Evolutionary conservation across 2,113 vertebrate species (phyloP).

Genomic region (Hemibagrus wyckioides): DNA sequence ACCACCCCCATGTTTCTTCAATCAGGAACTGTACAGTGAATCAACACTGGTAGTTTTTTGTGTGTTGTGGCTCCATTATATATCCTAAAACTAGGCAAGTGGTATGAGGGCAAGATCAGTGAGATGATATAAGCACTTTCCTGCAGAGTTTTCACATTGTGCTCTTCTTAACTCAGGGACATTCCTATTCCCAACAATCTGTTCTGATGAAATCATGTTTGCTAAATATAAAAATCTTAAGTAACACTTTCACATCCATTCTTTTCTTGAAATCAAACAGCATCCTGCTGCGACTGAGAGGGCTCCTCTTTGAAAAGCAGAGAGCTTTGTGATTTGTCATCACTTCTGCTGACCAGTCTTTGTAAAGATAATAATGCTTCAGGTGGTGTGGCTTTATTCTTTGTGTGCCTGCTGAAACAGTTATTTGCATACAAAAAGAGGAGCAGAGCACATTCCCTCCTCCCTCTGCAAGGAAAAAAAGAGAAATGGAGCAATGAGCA

Average conservation of each 20-base stretch:
- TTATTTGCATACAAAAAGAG: conserved; percentile 64
- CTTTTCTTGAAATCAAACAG: background rate
- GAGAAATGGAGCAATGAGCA: background rate
- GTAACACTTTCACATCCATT: background rate
- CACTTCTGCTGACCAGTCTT: conserved; percentile 5
- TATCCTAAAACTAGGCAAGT: background rate
- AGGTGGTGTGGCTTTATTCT: conserved; percentile 28
- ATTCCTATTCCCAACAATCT: background rate
- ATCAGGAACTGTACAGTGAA: background rate
- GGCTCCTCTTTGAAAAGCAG: background rate
- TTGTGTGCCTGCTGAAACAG: conserved; percentile 48
- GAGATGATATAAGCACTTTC: background rate
- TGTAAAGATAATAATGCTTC: conserved; percentile 55
- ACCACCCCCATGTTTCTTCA: background rate
- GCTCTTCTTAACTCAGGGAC: background rate
- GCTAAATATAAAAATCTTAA: background rate
- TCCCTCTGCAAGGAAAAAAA: conserved; percentile 10
- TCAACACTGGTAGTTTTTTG: background rate
- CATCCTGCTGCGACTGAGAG: background rate
- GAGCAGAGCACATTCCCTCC: conserved; percentile 30
- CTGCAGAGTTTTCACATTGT: background rate
- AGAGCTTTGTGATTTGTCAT: conserved; percentile 39
- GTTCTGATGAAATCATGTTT: background rate
- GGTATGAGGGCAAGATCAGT: background rate
- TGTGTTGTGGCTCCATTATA: background rate